Evolutionary conservation across 2,888 invertebrate species (phyloP), one percentile per base, ranked within the genome.

Genomic region (Polyommatus iphigenia): DNA sequence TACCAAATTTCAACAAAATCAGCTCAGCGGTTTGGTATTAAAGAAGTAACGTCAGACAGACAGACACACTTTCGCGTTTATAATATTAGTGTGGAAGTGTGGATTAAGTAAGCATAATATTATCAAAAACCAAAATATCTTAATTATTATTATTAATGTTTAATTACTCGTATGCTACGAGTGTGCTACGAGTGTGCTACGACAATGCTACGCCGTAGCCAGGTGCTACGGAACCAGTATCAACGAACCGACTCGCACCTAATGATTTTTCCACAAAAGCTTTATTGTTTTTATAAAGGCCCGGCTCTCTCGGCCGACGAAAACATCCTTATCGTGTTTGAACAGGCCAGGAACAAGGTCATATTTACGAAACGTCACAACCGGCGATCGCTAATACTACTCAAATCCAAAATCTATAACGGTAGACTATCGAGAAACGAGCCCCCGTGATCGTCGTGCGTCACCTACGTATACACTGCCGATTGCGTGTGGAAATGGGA

Each of bases 351-450:
- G 71, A 50, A 20, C 77, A 62, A 78, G 75, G 78, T 78, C 78
- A 78, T 76, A 73, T 73, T 78, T 72, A 76, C 76, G 78, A 78
- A 76, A 83, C 81, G 83, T 84, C 80, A 85, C 85, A 86, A 84
- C 82, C 85, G 85, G 83, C 85, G 84, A 86, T 87, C 86, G 87
- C 82, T 87, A 86, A 84, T 84, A 85, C 85, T 85, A 85, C 85
- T 87, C 86, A 87, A 91, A 90, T 89, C 90, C 89, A 90, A 91
- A 91, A 91, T 91, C 92, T 91, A 91, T 91, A 91, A 88, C 85
- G 88, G 87, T 89, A 89, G 89, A 88, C 87, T 86, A 90, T 89
- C 86, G 87, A 85, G 86, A 85, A 88, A 88, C 86, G 88, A 89
- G 88, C 88, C 79, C 80, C 57, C 83, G 85, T 81, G 80, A 77